These are phyloP conservation scores for Ditylenchus weischeri DNA, from an alignment of 2,888 invertebrate species.

Conservation along the genomic window DNA sequence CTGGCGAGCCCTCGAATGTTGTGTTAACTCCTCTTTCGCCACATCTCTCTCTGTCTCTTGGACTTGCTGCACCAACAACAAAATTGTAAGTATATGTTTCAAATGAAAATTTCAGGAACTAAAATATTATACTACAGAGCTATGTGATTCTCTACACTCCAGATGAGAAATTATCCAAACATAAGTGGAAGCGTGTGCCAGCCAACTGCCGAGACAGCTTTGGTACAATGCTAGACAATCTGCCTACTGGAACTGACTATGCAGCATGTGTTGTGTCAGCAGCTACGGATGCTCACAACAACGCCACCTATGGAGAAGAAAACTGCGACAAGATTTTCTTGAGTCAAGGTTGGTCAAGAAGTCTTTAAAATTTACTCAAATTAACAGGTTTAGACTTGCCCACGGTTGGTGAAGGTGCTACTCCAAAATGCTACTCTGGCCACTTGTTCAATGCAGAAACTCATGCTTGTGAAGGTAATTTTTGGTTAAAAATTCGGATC, in stretches of 20 bases:
- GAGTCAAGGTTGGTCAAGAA: constrained; percentile 10
- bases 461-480: constrained; percentile 26
- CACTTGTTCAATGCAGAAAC: constrained; percentile 15
- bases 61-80: constrained; percentile 55
- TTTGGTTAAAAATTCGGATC: neutral
- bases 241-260: constrained; percentile 48
- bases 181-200: constrained; percentile 40
- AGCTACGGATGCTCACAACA: constrained; percentile 33
- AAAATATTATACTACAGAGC: constrained; percentile 40
- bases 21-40: constrained; percentile 43
- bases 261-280: constrained; percentile 44
- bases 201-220: constrained; percentile 48
- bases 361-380: neutral
- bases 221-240: constrained; percentile 33
- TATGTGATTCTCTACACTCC: constrained; percentile 51
- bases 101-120: too few relatives aligned
- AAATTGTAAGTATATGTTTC: constrained; percentile 27
- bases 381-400: neutral
- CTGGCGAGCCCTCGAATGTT: constrained; percentile 46
- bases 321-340: constrained; percentile 26
- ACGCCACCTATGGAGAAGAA: constrained; percentile 34
- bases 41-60: constrained; percentile 48
- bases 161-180: constrained; percentile 40
- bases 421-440: constrained; percentile 39
- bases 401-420: neutral